phyloP scores from a whole-genome alignment of 2,113 vertebrate genomes.

The Amphiprion percula region DNA sequence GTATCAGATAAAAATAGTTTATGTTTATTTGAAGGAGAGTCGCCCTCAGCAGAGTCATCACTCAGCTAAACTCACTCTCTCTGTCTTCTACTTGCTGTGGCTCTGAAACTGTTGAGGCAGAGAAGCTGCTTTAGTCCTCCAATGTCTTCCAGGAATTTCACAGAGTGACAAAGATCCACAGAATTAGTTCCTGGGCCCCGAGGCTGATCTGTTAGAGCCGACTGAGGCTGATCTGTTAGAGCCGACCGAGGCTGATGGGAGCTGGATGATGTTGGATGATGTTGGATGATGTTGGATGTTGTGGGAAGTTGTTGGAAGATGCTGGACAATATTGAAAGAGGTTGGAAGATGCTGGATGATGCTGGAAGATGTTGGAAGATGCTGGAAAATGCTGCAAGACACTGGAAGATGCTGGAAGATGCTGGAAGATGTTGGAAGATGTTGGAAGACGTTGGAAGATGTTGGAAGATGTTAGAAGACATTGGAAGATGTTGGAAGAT shows the following conservation, averaged over 20 bases:
- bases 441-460: no score
- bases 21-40: slow-evolving; percentile 17
- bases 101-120: slow-evolving; percentile 26
- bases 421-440: no score
- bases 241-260: slow-evolving; percentile 39
- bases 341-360: no score
- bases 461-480: no score
- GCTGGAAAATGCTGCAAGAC: no score
- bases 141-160: slow-evolving; percentile 59
- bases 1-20: neutral
- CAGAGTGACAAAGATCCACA: slow-evolving; percentile 37
- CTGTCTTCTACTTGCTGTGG: slow-evolving; percentile 30
- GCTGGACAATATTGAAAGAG: no score
- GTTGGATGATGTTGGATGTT: neutral
- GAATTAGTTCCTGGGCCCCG: slow-evolving; percentile 44
- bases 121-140: slow-evolving; percentile 39
- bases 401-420: no score
- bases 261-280: neutral
- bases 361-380: no score
- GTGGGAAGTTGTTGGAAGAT: no score
- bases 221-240: slow-evolving; percentile 35
- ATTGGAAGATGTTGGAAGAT: no score
- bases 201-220: slow-evolving; percentile 41
- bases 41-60: slow-evolving; percentile 52
- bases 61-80: slow-evolving; percentile 48